Conservation (phyloP, 2,797 vertebrate genomes). For the Astyanax mexicanus region DNA sequence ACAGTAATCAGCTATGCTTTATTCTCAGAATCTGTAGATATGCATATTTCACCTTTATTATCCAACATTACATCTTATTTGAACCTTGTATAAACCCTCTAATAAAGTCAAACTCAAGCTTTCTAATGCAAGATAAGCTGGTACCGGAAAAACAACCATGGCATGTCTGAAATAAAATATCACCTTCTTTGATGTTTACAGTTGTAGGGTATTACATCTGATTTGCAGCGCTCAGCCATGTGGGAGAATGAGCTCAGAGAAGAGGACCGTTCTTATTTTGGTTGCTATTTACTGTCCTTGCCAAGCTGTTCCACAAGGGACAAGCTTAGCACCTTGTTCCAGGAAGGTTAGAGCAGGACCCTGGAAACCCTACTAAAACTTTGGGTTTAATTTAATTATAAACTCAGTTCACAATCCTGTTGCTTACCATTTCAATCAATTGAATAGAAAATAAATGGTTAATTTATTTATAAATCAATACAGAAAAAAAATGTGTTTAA, state of each 20-base stretch:
- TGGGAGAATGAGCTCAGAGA: constrained; percentile 4
- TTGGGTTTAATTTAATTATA: not conserved
- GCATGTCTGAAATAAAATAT: not conserved
- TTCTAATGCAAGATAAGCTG: not conserved
- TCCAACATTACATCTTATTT: not conserved
- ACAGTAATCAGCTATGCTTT: too few species aligned
- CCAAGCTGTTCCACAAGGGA: not conserved
- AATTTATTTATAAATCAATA: too few species aligned
- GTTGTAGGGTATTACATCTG: constrained; percentile 15
- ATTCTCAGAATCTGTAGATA: too few species aligned
- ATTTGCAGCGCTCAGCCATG: constrained; percentile 11
- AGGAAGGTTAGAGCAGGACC: constrained; percentile 19
- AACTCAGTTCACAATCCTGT: not conserved
- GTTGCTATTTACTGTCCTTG: constrained; percentile 19
- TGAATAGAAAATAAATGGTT: too few species aligned
- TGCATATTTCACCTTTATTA: too few species aligned
- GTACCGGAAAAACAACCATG: not conserved
- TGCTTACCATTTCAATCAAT: too few species aligned
- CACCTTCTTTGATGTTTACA: constrained; percentile 7
- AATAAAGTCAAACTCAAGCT: not conserved
- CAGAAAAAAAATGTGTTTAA: not conserved
- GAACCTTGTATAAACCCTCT: not conserved
- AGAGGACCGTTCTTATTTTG: constrained; percentile 11
- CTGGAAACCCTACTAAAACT: constrained; percentile 14
- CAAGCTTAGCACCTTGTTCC: constrained; percentile 39